phyloP scores from a whole-genome alignment of 64 coral and sea anemone species.

The Dendrophyllia cribrosa region DNA sequence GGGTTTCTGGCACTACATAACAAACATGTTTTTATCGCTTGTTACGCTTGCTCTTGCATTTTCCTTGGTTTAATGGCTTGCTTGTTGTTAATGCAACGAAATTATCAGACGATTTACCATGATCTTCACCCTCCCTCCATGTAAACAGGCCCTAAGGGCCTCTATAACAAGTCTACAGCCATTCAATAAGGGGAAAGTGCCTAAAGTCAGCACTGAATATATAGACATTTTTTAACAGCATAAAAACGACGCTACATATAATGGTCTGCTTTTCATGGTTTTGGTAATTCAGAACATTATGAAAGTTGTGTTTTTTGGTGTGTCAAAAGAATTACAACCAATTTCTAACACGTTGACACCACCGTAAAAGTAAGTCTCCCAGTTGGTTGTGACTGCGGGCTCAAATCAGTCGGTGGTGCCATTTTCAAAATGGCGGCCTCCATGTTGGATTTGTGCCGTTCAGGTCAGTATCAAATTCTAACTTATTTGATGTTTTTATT shows the following conservation, averaged over 20 bases:
- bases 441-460: background rate
- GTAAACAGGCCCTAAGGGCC: no score
- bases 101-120: no score
- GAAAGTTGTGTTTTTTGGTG: constrained; percentile 12
- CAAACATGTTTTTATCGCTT: no score
- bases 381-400: background rate
- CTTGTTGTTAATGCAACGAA: no score
- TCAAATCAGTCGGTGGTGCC: background rate
- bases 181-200: constrained; percentile 16
- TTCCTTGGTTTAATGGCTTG: no score
- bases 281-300: constrained; percentile 11
- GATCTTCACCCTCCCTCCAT: no score
- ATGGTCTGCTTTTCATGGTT: constrained; percentile 11
- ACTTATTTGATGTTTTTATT: background rate
- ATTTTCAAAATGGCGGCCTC: constrained; percentile 1
- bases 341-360: background rate
- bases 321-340: background rate
- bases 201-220: constrained; percentile 19
- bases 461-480: background rate
- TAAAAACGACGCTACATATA: constrained; percentile 38
- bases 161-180: constrained; percentile 25
- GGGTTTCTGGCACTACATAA: no score
- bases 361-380: background rate
- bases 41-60: no score
- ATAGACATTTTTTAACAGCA: constrained; percentile 5